Percentiles rank a stretch among this genome's conserved stretches.
These are phyloP conservation scores for Nesoenas mayeri DNA, from an alignment of 2,113 vertebrate species.

Conservation along the genomic window DNA sequence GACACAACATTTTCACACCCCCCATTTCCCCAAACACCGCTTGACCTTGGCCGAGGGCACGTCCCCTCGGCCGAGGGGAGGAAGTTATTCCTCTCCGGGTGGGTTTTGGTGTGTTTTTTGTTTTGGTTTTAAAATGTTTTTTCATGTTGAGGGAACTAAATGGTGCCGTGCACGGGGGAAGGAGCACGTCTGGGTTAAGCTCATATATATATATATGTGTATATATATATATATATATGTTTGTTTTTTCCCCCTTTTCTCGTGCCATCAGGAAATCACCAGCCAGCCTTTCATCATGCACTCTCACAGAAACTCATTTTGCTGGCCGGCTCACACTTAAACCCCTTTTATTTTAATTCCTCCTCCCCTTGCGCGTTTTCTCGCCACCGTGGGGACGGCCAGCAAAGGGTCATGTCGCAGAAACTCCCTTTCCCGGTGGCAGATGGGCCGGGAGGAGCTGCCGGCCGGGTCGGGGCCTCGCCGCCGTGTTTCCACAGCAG, in stretches of 20 bases:
- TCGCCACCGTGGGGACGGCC: rapidly evolving
- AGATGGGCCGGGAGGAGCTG: not conserved
- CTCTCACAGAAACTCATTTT: not conserved
- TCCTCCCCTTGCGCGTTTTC: not conserved
- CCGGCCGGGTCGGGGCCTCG: not conserved
- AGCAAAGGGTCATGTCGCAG: rapidly evolving
- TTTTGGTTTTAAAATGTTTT: not conserved
- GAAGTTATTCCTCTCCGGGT: not conserved
- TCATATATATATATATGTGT: too few species aligned
- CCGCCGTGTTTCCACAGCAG: not conserved
- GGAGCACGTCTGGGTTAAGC: not conserved
- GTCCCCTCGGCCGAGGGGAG: not conserved
- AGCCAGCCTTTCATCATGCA: rapidly evolving
- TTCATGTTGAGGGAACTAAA: not conserved
- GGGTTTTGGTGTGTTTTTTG: not conserved
- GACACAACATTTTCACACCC: too few species aligned
- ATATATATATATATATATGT: too few species aligned
- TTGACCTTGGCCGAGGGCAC: constrained; percentile 64
- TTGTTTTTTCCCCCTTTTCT: not conserved
- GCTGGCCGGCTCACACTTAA: not conserved
- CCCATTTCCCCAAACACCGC: not conserved
- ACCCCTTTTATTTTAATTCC: not conserved
- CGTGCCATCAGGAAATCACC: rapidly evolving
- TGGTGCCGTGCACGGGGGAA: not conserved
- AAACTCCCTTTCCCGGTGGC: rapidly evolving